phyloP scores from a whole-genome alignment of 1,140 invertebrate genomes.

The Temnothorax curvispinosus region DNA sequence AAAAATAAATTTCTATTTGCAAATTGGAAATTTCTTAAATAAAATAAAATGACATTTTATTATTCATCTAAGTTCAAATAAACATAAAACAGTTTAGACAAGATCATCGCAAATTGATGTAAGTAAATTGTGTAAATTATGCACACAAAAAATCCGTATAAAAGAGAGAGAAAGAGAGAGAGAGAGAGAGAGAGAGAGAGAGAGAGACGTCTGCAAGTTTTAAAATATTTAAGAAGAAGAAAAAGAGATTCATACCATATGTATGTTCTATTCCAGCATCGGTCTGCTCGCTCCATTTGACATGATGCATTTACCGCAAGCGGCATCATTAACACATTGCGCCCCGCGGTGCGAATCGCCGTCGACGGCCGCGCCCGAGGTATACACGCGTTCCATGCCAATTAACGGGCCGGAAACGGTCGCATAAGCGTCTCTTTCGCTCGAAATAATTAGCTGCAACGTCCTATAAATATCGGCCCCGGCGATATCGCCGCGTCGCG shows the following conservation, averaged over 20 bases:
- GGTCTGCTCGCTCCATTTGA: constrained; percentile 10
- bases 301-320: constrained; percentile 4
- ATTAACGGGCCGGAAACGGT: constrained; percentile 29
- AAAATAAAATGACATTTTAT: neutral
- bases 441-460: constrained; percentile 41
- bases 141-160: neutral
- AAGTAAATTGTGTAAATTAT: neutral
- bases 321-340: constrained; percentile 20
- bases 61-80: neutral
- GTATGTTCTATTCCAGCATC: neutral
- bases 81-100: neutral
- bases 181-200: no score
- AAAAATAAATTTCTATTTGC: neutral
- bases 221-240: neutral
- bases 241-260: no score
- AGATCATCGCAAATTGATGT: neutral
- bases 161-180: neutral
- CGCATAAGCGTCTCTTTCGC: constrained; percentile 23
- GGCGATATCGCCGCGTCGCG: neutral
- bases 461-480: constrained; percentile 24
- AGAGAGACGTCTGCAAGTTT: neutral
- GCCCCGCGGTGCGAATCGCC: neutral
- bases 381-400: constrained; percentile 9
- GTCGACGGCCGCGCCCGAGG: neutral
- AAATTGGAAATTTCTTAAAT: neutral